Conservation (phyloP, 2,797 vertebrate species). For the Enteromius anoplus region DNA sequence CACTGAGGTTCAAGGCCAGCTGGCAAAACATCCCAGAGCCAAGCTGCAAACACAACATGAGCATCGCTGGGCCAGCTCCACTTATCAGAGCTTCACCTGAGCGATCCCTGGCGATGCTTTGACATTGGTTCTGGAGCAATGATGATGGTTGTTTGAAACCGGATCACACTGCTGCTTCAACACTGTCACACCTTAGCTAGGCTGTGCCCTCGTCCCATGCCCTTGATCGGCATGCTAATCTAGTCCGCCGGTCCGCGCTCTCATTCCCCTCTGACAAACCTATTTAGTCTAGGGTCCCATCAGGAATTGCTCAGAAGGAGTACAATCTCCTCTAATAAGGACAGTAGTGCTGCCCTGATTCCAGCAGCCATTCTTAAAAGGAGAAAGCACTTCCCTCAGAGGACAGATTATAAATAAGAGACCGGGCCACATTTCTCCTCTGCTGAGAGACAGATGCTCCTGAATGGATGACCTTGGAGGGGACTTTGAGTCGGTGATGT, state of each 20-base stretch:
- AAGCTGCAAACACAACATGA: conserved; percentile 27
- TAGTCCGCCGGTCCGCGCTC: conserved; percentile 67
- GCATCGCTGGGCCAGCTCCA: neutral
- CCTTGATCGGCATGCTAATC: conserved; percentile 74
- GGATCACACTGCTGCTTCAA: conserved; percentile 36
- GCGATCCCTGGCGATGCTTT: neutral
- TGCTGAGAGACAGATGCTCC: conserved; percentile 53
- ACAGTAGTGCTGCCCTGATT: conserved; percentile 64
- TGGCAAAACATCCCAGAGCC: conserved; percentile 36
- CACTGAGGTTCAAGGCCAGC: conserved; percentile 38
- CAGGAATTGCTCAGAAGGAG: conserved; percentile 77
- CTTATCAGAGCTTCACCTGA: conserved; percentile 20
- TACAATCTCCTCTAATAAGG: conserved; percentile 78
- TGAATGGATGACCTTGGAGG: conserved; percentile 57
- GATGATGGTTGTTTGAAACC: neutral
- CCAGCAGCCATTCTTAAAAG: conserved; percentile 64
- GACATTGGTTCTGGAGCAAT: conserved; percentile 1
- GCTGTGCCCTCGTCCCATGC: conserved; percentile 46
- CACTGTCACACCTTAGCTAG: conserved; percentile 54
- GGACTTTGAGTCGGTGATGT: conserved; percentile 18
- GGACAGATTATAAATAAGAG: conserved; percentile 77
- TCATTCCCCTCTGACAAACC: conserved; percentile 75
- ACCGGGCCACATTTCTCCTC: conserved; percentile 67
- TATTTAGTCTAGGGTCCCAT: conserved; percentile 79
- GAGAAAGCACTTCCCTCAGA: conserved; percentile 70